Base-by-base conservation (phyloP, 2,888 invertebrate species). In the Zygaena filipendulae region DNA sequence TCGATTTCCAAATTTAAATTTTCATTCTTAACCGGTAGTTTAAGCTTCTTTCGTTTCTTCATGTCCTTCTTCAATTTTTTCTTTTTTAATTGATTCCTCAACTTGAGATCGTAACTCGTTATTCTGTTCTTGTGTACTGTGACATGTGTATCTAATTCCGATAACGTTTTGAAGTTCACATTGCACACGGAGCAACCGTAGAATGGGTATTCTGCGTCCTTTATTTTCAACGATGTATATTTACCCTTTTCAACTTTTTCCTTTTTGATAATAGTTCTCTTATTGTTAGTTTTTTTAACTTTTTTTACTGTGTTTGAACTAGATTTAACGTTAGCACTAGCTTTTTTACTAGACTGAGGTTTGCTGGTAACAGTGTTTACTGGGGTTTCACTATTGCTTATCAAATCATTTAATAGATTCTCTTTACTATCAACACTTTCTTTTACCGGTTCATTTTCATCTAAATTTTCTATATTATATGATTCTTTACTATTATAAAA, bases 121-220 rank as follows among this genome's bases (percentile, higher is more conserved):
- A 72, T 46, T 14, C 77, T 53, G 13, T 71, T 67, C 20, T 68
- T 67, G 19, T 79, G 77, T 1, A 56, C 51, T 0, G 59, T 52
- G 0, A 77, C 64, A 34, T 79, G 77, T 3, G 60, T 45, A 21
- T 75, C 75, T 2, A 79, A 38, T 3, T 72, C 63, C 0, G 50
- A 39, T 2, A 74, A 32, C 0, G 55, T 39, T 8, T 45, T 39
- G 27, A 54, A 77, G 6, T 63, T 61, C 2, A 74, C 49, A 27
- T 75, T 63, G 20, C 77, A 79, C 0, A 77, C 54, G 0, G 77
- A 47, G 34, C 77, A 79, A 0, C 72, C 74, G 12, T 71, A 79
- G 29, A 74, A 79, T 0, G 64, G 59, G 20, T 63, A 77, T 1
- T 61, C 47, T 9, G 60, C 52, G 20, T 74, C 71, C 0, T 42